phyloP scores from a whole-genome alignment of 2,888 invertebrate species.

The Icerya purchasi region DNA sequence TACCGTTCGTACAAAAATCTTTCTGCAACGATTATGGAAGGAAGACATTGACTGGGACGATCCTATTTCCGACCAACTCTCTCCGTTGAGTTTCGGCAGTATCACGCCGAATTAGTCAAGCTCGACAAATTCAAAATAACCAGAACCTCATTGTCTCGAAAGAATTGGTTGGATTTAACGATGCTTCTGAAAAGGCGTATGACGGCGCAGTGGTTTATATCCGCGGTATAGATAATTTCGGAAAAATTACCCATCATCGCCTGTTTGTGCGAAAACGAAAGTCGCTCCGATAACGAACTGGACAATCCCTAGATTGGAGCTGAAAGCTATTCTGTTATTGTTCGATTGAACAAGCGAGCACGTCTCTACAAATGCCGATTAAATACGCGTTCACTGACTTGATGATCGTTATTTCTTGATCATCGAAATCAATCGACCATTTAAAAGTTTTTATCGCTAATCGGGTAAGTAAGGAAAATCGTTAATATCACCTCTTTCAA shows the following conservation, averaged over 20 bases:
- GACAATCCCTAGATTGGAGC: conserved; percentile 14
- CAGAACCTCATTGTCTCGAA: not conserved
- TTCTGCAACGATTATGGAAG: conserved; percentile 9
- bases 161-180: conserved; percentile 5
- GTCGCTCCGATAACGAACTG: conserved; percentile 4
- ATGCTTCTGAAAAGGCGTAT: conserved; percentile 2
- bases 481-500: not conserved
- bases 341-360: too few species aligned
- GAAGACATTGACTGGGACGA: conserved; percentile 8
- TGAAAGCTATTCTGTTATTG: too few species aligned
- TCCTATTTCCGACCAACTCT: conserved; percentile 4
- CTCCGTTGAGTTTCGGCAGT: not conserved
- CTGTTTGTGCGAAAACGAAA: conserved; percentile 8
- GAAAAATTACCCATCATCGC: not conserved
- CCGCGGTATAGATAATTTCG: too few species aligned
- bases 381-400: not conserved
- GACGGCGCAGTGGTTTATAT: conserved; percentile 5
- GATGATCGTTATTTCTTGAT: not conserved
- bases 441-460: conserved; percentile 4
- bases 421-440: not conserved
- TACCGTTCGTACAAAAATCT: conserved; percentile 7
- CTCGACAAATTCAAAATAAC: not conserved
- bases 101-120: not conserved
- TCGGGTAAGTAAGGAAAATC: not conserved
- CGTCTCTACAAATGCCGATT: too few species aligned